Evolutionary conservation across 2,888 invertebrate genomes (phyloP).

Genomic region (Melinopterus prodromus): DNA sequence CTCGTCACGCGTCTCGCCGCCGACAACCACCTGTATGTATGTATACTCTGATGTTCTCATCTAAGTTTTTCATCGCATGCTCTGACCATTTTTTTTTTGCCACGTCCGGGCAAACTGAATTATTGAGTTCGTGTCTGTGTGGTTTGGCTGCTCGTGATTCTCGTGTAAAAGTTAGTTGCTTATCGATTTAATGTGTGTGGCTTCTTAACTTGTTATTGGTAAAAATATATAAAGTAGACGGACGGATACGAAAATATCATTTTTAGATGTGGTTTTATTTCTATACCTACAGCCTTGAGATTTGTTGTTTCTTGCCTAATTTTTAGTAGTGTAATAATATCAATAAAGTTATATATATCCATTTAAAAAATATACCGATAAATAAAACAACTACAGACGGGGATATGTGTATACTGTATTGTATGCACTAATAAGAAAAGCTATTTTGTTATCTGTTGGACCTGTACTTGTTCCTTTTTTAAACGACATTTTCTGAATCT

Average conservation of each 20-base stretch:
- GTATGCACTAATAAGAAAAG: no score
- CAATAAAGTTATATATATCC: no score
- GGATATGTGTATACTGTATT: no score
- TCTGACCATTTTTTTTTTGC: not conserved
- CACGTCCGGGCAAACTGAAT: not conserved
- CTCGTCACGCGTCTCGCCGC: not conserved
- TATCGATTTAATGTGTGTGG: not conserved
- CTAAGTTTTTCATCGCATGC: not conserved
- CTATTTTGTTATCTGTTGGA: no score
- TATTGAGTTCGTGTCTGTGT: not conserved
- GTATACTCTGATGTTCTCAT: not conserved
- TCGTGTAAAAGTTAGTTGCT: not conserved
- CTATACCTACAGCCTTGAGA: no score
- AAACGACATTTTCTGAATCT: no score
- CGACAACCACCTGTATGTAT: conserved; percentile 31
- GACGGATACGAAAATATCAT: not conserved
- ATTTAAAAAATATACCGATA: no score
- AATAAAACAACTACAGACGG: no score
- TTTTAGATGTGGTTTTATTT: not conserved
- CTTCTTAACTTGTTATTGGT: not conserved
- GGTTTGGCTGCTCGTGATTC: not conserved
- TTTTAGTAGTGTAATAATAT: no score
- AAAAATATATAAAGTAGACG: not conserved
- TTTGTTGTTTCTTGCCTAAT: no score
- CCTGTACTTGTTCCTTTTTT: no score